Percentiles rank a stretch among this genome's conserved stretches.
phyloP scores from a whole-genome alignment of 2,797 vertebrate genomes.

The Tauraco hartlaubi region DNA sequence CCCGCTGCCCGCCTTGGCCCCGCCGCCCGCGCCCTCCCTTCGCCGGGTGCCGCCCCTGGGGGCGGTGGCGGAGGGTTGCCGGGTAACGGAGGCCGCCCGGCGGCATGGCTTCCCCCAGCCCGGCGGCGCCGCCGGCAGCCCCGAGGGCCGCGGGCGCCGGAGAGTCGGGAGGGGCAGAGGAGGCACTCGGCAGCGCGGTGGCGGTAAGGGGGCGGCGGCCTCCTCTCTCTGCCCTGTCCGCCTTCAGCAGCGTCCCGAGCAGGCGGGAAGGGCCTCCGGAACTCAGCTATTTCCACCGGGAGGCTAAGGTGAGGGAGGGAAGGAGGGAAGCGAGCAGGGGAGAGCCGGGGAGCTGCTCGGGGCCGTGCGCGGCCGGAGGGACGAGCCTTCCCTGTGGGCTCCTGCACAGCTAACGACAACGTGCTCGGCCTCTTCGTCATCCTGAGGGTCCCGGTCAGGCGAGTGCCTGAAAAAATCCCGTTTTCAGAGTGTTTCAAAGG shows the following conservation, averaged over 20 bases:
- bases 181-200: neutral
- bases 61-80: neutral
- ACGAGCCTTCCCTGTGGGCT: fast-evolving
- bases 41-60: too few relatives aligned
- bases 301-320: conserved; percentile 31
- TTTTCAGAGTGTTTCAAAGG: neutral
- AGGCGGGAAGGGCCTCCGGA: conserved; percentile 59
- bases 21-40: neutral
- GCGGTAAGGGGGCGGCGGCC: neutral
- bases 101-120: neutral
- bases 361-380: fast-evolving
- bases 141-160: fast-evolving
- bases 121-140: neutral
- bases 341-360: fast-evolving
- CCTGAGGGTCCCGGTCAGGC: neutral
- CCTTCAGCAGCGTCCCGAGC: conserved; percentile 71
- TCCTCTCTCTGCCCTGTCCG: conserved; percentile 30
- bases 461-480: neutral
- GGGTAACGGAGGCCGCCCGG: neutral
- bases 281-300: conserved; percentile 73
- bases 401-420: fast-evolving
- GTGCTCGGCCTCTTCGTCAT: fast-evolving
- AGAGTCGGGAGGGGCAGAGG: neutral
- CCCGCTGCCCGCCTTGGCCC: neutral
- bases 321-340: too few relatives aligned